phyloP scores from a whole-genome alignment of 2,888 invertebrate genomes.

The Hedya salicella region DNA sequence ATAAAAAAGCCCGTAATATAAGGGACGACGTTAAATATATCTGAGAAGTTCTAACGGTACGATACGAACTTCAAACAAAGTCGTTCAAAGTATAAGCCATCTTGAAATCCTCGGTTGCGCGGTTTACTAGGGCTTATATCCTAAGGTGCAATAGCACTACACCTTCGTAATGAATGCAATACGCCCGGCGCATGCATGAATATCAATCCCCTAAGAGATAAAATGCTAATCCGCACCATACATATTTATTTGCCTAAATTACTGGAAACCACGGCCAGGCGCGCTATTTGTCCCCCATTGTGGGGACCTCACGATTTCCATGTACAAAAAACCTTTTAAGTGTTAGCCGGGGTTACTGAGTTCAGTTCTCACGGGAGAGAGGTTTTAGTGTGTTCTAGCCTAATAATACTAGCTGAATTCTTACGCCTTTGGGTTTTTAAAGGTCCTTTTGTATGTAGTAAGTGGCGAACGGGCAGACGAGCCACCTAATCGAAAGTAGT shows the following conservation, averaged over 20 bases:
- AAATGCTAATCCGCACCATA: conserved; percentile 78
- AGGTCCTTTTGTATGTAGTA: no score
- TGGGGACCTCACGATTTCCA: background rate
- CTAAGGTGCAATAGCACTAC: conserved; percentile 35
- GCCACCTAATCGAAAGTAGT: no score
- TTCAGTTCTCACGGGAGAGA: background rate
- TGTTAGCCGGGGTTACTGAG: background rate
- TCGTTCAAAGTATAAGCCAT: no score
- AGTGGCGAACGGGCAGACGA: no score
- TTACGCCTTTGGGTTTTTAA: no score
- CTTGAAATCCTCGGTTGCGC: no score
- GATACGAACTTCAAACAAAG: no score
- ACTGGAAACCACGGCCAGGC: conserved; percentile 14
- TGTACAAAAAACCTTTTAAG: conserved; percentile 1
- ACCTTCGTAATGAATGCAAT: conserved; percentile 73
- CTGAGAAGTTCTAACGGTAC: no score
- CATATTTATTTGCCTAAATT: conserved; percentile 67
- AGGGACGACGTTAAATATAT: no score
- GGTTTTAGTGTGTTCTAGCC: no score
- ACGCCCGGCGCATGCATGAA: conserved; percentile 75
- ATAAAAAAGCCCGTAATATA: no score
- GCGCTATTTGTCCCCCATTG: conserved; percentile 25
- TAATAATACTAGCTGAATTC: no score
- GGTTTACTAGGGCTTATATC: background rate
- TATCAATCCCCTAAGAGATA: conserved; percentile 79